A percentile compares a stretch with the other conserved stretches of the same genome.
These are phyloP conservation scores for Drosophila nigricruria DNA, from an alignment of 2,888 invertebrate species.

Conservation along the genomic window DNA sequence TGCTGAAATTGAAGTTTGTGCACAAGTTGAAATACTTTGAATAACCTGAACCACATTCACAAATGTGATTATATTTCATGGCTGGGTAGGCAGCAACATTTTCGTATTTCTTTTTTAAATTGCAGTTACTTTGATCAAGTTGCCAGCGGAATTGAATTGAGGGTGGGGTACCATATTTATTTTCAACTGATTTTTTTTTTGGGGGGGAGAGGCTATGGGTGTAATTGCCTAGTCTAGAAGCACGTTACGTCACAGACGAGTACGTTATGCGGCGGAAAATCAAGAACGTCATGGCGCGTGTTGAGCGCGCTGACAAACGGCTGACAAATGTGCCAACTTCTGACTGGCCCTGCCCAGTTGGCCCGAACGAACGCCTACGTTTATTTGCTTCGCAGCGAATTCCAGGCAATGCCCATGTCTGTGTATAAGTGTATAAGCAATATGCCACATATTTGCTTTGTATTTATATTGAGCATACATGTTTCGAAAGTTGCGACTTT, in stretches of 20 bases:
- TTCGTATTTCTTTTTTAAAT: conserved; percentile 16
- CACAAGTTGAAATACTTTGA: conserved; percentile 24
- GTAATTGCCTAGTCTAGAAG: conserved; percentile 34
- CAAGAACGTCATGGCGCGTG: conserved; percentile 47
- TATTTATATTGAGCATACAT: conserved; percentile 69
- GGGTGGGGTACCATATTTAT: neutral
- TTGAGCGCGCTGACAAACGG: conserved; percentile 54
- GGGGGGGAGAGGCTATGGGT: neutral
- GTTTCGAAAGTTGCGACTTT: conserved; percentile 58
- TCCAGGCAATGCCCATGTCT: neutral
- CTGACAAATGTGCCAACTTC: conserved; percentile 56
- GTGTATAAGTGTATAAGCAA: conserved; percentile 34
- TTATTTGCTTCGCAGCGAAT: conserved; percentile 20
- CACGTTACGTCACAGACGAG: conserved; percentile 44
- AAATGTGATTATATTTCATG: conserved; percentile 54
- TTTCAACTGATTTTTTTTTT: neutral
- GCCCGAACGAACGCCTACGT: conserved; percentile 12
- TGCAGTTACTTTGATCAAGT: conserved; percentile 44
- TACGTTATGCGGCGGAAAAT: conserved; percentile 36
- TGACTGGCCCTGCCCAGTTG: conserved; percentile 19
- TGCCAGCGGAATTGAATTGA: conserved; percentile 1
- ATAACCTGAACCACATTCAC: conserved; percentile 13
- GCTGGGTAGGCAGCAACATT: conserved; percentile 19
- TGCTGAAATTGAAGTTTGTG: conserved; percentile 33
- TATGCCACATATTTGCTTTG: conserved; percentile 46